Conservation (phyloP, 2,797 vertebrate genomes). For the Apogon hyalosoma region DNA sequence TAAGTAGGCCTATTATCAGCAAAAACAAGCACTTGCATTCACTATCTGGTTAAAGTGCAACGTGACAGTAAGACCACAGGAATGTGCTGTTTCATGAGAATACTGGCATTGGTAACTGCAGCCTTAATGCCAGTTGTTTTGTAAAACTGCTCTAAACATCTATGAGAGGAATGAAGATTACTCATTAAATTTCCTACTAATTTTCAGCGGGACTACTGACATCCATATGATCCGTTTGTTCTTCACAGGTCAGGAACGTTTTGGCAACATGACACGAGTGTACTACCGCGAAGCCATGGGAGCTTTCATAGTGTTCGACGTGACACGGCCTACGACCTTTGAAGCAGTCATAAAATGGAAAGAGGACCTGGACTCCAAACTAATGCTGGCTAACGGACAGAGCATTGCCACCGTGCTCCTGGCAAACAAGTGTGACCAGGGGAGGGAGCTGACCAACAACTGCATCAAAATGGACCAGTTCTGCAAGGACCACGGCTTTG, state of each 20-base stretch:
- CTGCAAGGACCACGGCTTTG: slow-evolving; percentile 96
- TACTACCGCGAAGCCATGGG: slow-evolving; percentile 99
- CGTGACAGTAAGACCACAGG: slow-evolving; percentile 58
- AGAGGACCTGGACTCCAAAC: slow-evolving; percentile 96
- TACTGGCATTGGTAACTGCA: slow-evolving; percentile 22
- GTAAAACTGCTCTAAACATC: slow-evolving; percentile 20
- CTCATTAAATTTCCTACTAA: slow-evolving; percentile 13
- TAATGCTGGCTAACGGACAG: slow-evolving; percentile 91
- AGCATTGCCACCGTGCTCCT: slow-evolving; percentile 93
- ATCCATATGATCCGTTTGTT: slow-evolving; percentile 19
- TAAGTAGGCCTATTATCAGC: slow-evolving; percentile 19
- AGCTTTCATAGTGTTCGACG: slow-evolving; percentile 96
- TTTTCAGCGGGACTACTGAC: not conserved
- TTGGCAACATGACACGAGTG: slow-evolving; percentile 98
- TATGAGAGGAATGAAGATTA: slow-evolving; percentile 49
- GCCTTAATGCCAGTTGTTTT: slow-evolving; percentile 30
- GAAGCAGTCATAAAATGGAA: slow-evolving; percentile 98
- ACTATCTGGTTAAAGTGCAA: slow-evolving; percentile 41
- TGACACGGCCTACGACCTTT: slow-evolving; percentile 93
- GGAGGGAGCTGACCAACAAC: slow-evolving; percentile 89
- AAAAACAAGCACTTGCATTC: slow-evolving; percentile 54
- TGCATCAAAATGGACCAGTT: slow-evolving; percentile 96
- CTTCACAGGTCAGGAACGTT: slow-evolving; percentile 93
- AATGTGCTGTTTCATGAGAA: slow-evolving; percentile 71
- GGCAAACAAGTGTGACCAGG: slow-evolving; percentile 98